A percentile compares a stretch with the other conserved stretches of the same genome.
Evolutionary conservation across 2,888 invertebrate species (phyloP).

Genomic region (Ormyrus thymus): DNA sequence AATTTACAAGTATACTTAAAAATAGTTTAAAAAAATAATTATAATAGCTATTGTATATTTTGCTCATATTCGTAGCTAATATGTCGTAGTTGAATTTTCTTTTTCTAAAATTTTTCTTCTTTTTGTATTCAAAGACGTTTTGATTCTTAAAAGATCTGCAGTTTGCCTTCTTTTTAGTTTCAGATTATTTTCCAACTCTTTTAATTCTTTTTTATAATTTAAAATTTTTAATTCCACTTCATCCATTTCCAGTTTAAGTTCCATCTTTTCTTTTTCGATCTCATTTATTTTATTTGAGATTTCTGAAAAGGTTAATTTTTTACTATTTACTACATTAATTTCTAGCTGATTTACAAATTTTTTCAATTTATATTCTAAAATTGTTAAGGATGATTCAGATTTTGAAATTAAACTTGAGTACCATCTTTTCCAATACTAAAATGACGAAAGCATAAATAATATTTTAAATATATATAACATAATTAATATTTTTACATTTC

Average conservation of each 20-base stretch:
- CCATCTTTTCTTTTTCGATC: neutral
- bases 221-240: constrained; percentile 9
- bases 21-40: too few species aligned
- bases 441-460: neutral
- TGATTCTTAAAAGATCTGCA: too few species aligned
- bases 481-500: neutral
- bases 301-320: neutral
- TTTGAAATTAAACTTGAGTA: neutral
- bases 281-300: neutral
- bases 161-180: neutral
- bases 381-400: neutral
- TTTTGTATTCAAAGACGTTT: too few species aligned
- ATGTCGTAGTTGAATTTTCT: too few species aligned
- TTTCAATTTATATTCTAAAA: constrained; percentile 7
- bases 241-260: constrained; percentile 22
- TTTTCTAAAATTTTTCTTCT: too few species aligned
- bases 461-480: neutral
- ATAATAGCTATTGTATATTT: too few species aligned
- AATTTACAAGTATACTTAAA: too few species aligned
- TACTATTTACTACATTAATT: neutral
- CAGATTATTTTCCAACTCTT: neutral
- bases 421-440: constrained; percentile 33
- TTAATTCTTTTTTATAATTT: neutral
- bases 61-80: too few species aligned
- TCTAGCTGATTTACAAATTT: constrained; percentile 3